Evolutionary conservation across 2,113 vertebrate species (phyloP).

Genomic region (Corythoichthys haematopterus): DNA sequence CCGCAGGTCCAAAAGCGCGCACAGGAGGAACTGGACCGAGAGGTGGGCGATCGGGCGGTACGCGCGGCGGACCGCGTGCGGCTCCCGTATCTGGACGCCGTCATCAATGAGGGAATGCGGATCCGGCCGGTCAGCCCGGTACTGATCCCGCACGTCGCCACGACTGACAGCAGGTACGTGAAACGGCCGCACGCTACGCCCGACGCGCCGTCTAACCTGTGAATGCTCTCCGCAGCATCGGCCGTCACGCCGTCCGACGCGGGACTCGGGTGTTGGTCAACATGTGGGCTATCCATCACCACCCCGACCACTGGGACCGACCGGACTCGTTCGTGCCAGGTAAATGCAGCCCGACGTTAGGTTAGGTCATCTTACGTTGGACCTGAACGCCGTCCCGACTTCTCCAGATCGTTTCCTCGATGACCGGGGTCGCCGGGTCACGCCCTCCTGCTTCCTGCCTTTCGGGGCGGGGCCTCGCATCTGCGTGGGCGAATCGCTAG

Average conservation of each 20-base stretch:
- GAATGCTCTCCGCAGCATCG: slow-evolving; percentile 45
- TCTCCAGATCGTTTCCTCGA: slow-evolving; percentile 71
- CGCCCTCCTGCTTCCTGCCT: slow-evolving; percentile 64
- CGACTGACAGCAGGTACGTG: slow-evolving; percentile 65
- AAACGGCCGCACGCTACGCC: neutral
- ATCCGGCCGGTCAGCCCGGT: slow-evolving; percentile 74
- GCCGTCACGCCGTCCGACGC: slow-evolving; percentile 46
- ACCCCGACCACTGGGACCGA: slow-evolving; percentile 67
- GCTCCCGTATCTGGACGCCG: slow-evolving; percentile 70
- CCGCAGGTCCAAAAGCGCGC: slow-evolving; percentile 67
- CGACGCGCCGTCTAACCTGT: neutral
- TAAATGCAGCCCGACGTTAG: slow-evolving; percentile 9
- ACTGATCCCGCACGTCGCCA: slow-evolving; percentile 72
- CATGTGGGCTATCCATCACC: slow-evolving; percentile 76
- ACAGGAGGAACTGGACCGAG: slow-evolving; percentile 71
- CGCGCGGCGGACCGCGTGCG: slow-evolving; percentile 52
- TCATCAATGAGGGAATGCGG: slow-evolving; percentile 75
- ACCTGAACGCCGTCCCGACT: neutral
- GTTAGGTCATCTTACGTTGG: neutral
- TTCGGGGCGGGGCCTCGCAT: slow-evolving; percentile 76
- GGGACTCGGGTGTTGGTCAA: slow-evolving; percentile 74
- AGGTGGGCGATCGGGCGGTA: slow-evolving; percentile 55
- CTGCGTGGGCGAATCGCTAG: slow-evolving; percentile 74
- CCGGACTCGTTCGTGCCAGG: slow-evolving; percentile 64
- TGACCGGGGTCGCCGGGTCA: slow-evolving; percentile 45